Percentiles rank a stretch among this genome's conserved stretches.
These are phyloP conservation scores for Cephalopachus bancanus DNA, from an alignment of 2,797 vertebrate genomes.

Conservation along the genomic window DNA sequence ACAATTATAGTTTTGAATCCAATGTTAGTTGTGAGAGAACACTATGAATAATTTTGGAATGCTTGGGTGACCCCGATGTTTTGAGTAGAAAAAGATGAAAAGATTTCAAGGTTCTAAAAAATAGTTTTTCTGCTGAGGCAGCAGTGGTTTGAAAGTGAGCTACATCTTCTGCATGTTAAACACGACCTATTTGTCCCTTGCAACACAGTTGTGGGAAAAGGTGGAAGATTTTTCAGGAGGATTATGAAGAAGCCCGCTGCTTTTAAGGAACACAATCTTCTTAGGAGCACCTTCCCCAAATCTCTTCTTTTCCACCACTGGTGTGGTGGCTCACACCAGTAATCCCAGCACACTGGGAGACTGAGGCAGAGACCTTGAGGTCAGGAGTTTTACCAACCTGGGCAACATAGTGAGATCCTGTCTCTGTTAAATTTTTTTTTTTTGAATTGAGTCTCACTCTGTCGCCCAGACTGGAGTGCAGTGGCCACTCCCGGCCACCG, in stretches of 20 bases:
- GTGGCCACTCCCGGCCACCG: no score
- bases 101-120: neutral
- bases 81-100: neutral
- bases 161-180: neutral
- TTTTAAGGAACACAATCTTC: slow-evolving; percentile 46
- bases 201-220: neutral
- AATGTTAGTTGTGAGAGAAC: neutral
- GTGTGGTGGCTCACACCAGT: no score
- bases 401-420: no score
- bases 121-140: slow-evolving; percentile 12
- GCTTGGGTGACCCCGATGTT: neutral
- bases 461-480: no score
- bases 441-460: no score
- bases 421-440: no score
- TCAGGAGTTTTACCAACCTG: no score
- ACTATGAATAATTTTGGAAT: slow-evolving; percentile 1
- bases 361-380: no score
- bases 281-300: neutral
- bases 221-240: neutral
- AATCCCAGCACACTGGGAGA: no score
- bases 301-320: slow-evolving; percentile 39
- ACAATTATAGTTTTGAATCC: neutral
- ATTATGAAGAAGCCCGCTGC: neutral
- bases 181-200: neutral
- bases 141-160: neutral